These are phyloP conservation scores for Pemphredon lugubris DNA, from an alignment of 2,888 invertebrate genomes.

Conservation along the genomic window DNA sequence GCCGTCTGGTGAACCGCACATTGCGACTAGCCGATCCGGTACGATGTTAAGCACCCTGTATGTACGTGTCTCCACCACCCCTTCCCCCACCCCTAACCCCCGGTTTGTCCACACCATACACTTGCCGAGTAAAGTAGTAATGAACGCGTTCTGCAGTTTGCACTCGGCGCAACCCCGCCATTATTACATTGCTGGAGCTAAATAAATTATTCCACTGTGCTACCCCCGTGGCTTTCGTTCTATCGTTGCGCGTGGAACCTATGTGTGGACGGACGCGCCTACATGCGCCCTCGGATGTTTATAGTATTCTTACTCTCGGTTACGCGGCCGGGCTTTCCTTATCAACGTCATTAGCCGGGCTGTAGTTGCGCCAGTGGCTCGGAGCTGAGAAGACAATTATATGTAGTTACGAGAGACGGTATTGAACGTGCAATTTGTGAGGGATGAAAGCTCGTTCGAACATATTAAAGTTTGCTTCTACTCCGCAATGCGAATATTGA, in stretches of 20 bases:
- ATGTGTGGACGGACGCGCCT: conserved; percentile 16
- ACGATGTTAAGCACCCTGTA: conserved; percentile 48
- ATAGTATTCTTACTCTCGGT: conserved; percentile 20
- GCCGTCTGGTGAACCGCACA: conserved; percentile 56
- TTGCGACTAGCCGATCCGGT: conserved; percentile 49
- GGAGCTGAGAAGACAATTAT: not conserved
- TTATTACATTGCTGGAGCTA: conserved; percentile 74
- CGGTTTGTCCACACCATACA: conserved; percentile 54
- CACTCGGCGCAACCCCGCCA: conserved; percentile 62
- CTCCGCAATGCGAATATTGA: too few species aligned
- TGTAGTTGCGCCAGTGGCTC: not conserved
- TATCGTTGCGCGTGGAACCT: conserved; percentile 27
- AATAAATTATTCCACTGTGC: conserved; percentile 73
- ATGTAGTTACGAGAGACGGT: not conserved
- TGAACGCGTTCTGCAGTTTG: conserved; percentile 68
- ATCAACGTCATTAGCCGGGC: not conserved
- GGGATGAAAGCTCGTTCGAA: too few species aligned
- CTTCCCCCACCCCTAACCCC: conserved; percentile 17
- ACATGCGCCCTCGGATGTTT: not conserved
- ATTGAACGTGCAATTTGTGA: not conserved
- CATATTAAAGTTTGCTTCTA: too few species aligned
- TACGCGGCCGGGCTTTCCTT: conserved; percentile 3
- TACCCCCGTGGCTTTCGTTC: conserved; percentile 43
- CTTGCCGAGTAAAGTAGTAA: conserved; percentile 66
- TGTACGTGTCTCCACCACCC: conserved; percentile 27